These are phyloP conservation scores for Pipra filicauda DNA, from an alignment of 2,113 vertebrate species.

Conservation along the genomic window DNA sequence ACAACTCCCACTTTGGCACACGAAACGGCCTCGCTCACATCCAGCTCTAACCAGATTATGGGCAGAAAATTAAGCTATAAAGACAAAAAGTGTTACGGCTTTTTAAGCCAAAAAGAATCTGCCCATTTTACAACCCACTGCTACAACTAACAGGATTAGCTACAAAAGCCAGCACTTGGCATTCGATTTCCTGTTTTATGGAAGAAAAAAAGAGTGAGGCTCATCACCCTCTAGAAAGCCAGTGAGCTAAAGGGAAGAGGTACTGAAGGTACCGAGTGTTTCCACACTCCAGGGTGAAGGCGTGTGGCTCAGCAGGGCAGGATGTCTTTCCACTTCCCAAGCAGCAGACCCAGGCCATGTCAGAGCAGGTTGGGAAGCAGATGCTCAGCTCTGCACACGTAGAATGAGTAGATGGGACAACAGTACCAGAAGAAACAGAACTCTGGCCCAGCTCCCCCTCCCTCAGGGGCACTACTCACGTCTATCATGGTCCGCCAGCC, in stretches of 20 bases:
- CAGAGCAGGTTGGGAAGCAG: neutral
- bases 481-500: slow-evolving; percentile 96
- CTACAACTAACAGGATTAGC: slow-evolving; percentile 38
- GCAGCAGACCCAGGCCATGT: neutral
- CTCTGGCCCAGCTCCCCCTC: neutral
- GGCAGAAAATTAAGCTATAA: slow-evolving; percentile 40
- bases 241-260: neutral
- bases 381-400: neutral
- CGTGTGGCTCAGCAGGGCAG: neutral
- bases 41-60: neutral
- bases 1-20: neutral
- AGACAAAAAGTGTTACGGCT: slow-evolving; percentile 53
- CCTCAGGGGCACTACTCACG: slow-evolving; percentile 71
- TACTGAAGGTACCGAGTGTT: neutral
- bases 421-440: neutral
- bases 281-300: neutral
- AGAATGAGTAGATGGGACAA: neutral
- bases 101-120: slow-evolving; percentile 7
- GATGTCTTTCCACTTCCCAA: neutral
- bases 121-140: neutral
- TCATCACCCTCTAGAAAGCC: neutral
- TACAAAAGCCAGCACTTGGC: neutral
- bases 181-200: neutral
- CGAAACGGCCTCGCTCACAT: neutral
- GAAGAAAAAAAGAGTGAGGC: neutral